A percentile compares a stretch with the other conserved stretches of the same genome.
phyloP scores from a whole-genome alignment of 2,797 vertebrate species.

The Catamblyrhynchus diadema region DNA sequence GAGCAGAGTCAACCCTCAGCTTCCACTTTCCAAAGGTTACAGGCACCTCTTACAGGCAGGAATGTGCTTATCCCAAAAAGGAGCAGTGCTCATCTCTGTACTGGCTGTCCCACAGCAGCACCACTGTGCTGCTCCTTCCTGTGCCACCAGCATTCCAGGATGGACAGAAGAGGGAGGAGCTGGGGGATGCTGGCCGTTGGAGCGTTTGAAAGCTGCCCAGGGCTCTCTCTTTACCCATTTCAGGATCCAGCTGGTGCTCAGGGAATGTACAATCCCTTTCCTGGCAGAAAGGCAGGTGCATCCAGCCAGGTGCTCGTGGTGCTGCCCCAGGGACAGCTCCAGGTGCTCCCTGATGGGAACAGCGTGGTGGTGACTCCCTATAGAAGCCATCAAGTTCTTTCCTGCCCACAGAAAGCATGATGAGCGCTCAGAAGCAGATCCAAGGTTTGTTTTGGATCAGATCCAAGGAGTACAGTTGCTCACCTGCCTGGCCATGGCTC shows the following conservation, averaged over 20 bases:
- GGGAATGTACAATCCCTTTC: accelerated
- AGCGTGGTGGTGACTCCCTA: accelerated
- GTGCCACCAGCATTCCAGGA: accelerated
- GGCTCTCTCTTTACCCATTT: neutral
- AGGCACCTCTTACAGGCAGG: neutral
- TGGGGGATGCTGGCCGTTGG: neutral
- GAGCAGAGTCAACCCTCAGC: neutral
- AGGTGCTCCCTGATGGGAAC: neutral
- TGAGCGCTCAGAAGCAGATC: neutral
- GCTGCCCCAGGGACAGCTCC: neutral
- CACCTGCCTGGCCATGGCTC: neutral
- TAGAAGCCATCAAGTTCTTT: neutral
- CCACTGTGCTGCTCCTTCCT: accelerated
- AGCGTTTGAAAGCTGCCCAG: neutral
- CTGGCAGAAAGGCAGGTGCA: neutral
- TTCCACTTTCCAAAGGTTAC: neutral
- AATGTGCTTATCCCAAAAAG: neutral
- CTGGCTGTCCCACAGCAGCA: accelerated
- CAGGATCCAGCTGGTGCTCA: neutral
- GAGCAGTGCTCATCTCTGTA: neutral
- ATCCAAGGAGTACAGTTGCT: neutral
- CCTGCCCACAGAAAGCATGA: neutral
- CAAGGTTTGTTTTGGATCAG: neutral
- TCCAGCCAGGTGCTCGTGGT: neutral
- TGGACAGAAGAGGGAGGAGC: accelerated